Evolutionary conservation across 2,888 invertebrate species (phyloP), one percentile per base, ranked within the genome.

Genomic region (Drosophila bunnanda): DNA sequence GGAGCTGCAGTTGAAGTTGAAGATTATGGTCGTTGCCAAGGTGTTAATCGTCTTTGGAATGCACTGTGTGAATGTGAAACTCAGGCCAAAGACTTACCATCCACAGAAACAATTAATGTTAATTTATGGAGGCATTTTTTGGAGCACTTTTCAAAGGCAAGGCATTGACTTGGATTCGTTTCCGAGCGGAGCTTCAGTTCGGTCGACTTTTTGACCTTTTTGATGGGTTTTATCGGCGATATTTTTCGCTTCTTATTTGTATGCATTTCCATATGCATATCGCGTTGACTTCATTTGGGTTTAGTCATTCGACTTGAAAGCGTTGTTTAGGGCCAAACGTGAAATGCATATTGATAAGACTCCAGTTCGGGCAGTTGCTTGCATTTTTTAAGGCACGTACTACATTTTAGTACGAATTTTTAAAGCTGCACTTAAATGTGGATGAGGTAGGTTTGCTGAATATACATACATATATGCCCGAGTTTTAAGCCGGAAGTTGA

Each of bases 311-410:
- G 69, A 54, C 79, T 53, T 36, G 55, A 62, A 17, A 61, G 59
- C 73, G 48, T 66, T 85, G 77, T 75, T 86, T 39, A 46, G 58
- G 76, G 54, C 62, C 13, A 20, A 62, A 87, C 82, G 88, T 78
- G 81, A 48, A 71, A 12, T 73, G 88, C 84, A 84, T 87, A 78
- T 65, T 61, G 79, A 78, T 73, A 67, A 50, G 62, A 50, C 17
- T 12, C 3, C 39, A 15, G 6, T 10, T 32, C 4, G 30, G 48
- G 4, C 17, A 55, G 61, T 52, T 52, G 87, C 60, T 32, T 75
- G 78, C 85, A 65, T 64, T 60, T 68, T 61, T 53, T 44, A 54
- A 72, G 82, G 76, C 81, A 88, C 81, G 81, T 82, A 78, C 65
- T 48, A 43, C 4, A n/a, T 71, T 71, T 71, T 32, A 10, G 59